Conservation (phyloP, 2,113 vertebrate species). For the Ciconia boyciana region DNA sequence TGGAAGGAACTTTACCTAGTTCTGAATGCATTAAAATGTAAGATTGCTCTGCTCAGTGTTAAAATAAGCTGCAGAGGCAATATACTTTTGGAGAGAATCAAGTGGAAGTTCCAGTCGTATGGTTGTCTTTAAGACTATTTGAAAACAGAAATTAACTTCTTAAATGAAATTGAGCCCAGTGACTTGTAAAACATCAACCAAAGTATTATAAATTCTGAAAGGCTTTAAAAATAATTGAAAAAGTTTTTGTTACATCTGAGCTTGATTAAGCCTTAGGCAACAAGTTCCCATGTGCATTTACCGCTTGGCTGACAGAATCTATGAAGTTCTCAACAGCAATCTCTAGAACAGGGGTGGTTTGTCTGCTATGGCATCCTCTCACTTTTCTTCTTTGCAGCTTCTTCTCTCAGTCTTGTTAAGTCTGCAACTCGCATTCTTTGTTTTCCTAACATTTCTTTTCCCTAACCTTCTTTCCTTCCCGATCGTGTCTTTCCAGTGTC, state of each 20-base stretch:
- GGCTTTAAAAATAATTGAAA: conserved; percentile 11
- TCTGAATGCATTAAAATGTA: conserved; percentile 71
- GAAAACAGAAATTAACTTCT: neutral
- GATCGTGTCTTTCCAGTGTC: neutral
- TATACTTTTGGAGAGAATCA: neutral
- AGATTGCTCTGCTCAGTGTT: conserved; percentile 59
- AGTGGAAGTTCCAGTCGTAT: conserved; percentile 17
- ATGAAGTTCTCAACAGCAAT: neutral
- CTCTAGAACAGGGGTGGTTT: neutral
- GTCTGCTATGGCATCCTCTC: neutral
- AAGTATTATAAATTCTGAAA: neutral
- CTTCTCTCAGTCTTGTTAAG: neutral
- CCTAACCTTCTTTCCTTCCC: neutral
- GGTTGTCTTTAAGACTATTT: neutral
- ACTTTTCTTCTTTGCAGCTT: neutral
- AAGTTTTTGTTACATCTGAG: neutral
- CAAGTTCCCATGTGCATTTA: neutral
- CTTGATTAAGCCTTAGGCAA: neutral
- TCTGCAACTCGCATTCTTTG: neutral
- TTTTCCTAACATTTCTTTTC: neutral
- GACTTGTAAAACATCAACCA: conserved; percentile 31
- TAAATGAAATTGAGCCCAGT: neutral
- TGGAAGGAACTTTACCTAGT: conserved; percentile 72
- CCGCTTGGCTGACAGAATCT: neutral
- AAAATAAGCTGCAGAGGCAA: conserved; percentile 45